Evolutionary conservation across 2,113 vertebrate genomes (phyloP).

Genomic region (Forbesichthys agassizii): DNA sequence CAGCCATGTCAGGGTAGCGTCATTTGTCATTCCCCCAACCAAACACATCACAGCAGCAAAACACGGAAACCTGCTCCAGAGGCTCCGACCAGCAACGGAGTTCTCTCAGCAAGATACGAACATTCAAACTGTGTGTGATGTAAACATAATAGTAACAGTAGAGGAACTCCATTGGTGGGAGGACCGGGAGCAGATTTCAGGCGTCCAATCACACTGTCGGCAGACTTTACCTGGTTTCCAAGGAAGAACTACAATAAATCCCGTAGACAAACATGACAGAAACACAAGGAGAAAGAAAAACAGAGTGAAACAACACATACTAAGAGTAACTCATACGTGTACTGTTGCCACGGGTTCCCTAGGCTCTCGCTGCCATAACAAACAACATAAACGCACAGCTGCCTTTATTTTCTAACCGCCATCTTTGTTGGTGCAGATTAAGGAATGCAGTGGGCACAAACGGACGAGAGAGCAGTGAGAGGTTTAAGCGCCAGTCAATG

Average conservation of each 20-base stretch:
- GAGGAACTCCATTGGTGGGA: conserved; percentile 27
- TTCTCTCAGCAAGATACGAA: background rate
- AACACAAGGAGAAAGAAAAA: conserved; percentile 48
- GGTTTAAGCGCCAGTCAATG: too few relatives aligned
- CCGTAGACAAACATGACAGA: conserved; percentile 75
- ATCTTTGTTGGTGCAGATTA: too few relatives aligned
- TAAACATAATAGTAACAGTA: background rate
- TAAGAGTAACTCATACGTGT: background rate
- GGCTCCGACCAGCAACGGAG: conserved; percentile 45
- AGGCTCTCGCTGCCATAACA: too few relatives aligned
- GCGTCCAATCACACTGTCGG: conserved; percentile 41
- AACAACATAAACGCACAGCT: too few relatives aligned
- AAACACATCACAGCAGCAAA: conserved; percentile 60
- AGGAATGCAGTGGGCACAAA: too few relatives aligned
- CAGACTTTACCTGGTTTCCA: conserved; percentile 99
- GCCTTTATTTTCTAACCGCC: too few relatives aligned
- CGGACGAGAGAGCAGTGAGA: too few relatives aligned
- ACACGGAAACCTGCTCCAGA: conserved; percentile 63
- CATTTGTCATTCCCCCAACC: conserved; percentile 55
- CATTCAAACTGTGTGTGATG: background rate
- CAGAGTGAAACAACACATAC: conserved; percentile 1
- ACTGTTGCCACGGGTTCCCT: too few relatives aligned
- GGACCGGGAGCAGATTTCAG: conserved; percentile 64
- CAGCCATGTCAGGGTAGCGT: conserved; percentile 49
- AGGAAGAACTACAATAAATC: conserved; percentile 98